Evolutionary conservation across 2,113 vertebrate species (phyloP), one percentile per base, ranked within the genome.

Genomic region (Amphilophus citrinellus): DNA sequence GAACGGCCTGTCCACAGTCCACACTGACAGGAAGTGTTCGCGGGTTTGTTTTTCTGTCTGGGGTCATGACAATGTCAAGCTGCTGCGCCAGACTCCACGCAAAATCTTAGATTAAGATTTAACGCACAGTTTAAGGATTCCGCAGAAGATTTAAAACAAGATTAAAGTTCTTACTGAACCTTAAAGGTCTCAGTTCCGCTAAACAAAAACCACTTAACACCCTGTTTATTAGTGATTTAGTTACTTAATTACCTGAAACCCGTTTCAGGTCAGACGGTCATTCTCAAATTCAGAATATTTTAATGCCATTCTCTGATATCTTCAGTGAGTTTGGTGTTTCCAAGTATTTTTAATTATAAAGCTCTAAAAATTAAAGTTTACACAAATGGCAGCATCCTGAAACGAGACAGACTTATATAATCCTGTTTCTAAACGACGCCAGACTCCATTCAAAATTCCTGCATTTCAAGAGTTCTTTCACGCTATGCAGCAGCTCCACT

Each of bases 51-150:
- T 35, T 60, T 17, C 30, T 14, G 0, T 20, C 10, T 5, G 84
- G 86, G 81, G 81, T 83, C 79, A 84, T 14, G 10, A 13, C 50
- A 60, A 73, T 65, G 82, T 76, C 73, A 71, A 73, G 0, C 24
- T 17, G 20, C 61, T 37, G 2, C 10, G 14, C 76, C 66, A 71
- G 13, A 80, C 63, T 61, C 30, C 73, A 20, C 1, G 24, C 0
- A 58, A 27, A 39, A 78, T 6, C 35, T 0, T 0, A 0, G 20
- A 5, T 44, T 71, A 60, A 50, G 24, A 14, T 10, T 57, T 17
- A 11, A 10, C 5, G 10, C 13, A 10, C 47, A 11, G 18, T 37
- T 62, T 37, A 62, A 50, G 22, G 24, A 50, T 71, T 68, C 65
- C 42, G 65, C 65, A 8, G 15, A 42, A 47, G 27, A 50, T 5